A percentile compares a stretch with the other conserved stretches of the same genome.
Conservation (phyloP, 2,888 invertebrate species). For the Lasius platythorax region DNA sequence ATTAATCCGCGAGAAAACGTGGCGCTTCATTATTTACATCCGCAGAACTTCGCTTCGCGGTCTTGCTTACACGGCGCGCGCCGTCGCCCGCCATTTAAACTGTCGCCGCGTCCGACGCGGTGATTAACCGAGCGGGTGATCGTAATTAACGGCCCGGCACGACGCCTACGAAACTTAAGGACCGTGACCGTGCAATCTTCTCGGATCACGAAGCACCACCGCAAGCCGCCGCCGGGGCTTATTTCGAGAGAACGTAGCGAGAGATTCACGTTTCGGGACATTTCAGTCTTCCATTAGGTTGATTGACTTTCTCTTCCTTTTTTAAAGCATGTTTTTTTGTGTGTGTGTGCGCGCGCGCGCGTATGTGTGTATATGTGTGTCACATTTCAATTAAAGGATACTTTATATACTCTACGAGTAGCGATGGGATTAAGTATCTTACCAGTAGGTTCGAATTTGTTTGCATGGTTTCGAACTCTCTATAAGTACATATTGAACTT, state of each 20-base stretch:
- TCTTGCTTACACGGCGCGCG: slow-evolving; percentile 65
- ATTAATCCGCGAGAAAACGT: slow-evolving; percentile 53
- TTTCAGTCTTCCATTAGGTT: not conserved
- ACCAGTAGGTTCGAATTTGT: too few relatives aligned
- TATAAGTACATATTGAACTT: too few relatives aligned
- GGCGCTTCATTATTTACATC: slow-evolving; percentile 53
- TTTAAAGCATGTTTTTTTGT: too few relatives aligned
- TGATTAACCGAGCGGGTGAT: slow-evolving; percentile 74
- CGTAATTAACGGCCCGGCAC: slow-evolving; percentile 77
- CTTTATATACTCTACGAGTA: not conserved
- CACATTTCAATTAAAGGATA: not conserved
- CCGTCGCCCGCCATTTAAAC: slow-evolving; percentile 65
- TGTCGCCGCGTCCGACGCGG: slow-evolving; percentile 59
- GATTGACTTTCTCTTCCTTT: not conserved
- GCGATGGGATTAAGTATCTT: too few relatives aligned
- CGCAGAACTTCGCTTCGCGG: slow-evolving; percentile 50
- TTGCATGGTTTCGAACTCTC: too few relatives aligned
- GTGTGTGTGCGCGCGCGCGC: not conserved
- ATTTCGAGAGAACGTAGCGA: slow-evolving; percentile 11
- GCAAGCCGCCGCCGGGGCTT: slow-evolving; percentile 54
- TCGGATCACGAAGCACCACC: slow-evolving; percentile 63
- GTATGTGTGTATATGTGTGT: too few relatives aligned
- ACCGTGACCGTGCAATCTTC: slow-evolving; percentile 77
- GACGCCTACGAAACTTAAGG: slow-evolving; percentile 81
- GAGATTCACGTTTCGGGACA: slow-evolving; percentile 24